These are phyloP conservation scores for Scortum barcoo DNA, from an alignment of 2,113 vertebrate genomes.

Conservation along the genomic window DNA sequence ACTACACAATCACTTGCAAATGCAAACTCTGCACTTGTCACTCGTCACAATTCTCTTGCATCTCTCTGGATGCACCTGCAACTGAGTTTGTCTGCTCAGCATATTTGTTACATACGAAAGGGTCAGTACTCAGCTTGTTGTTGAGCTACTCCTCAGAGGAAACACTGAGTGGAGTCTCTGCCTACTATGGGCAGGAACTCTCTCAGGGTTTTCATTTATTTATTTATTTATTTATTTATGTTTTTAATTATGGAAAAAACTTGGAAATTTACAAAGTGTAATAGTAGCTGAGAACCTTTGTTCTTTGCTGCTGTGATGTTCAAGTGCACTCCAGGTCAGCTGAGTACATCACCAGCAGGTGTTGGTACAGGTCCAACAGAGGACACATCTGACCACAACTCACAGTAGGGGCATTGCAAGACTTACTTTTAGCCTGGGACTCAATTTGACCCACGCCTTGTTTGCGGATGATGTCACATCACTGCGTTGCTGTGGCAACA, in stretches of 20 bases:
- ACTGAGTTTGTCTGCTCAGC: conserved; percentile 16
- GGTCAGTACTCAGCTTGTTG: background rate
- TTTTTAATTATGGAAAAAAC: background rate
- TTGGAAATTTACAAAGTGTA: too few species aligned
- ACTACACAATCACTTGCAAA: background rate
- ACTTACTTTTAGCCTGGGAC: background rate
- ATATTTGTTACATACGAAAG: background rate
- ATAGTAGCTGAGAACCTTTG: too few species aligned
- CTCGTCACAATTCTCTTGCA: background rate
- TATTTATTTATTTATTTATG: background rate
- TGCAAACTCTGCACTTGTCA: conserved; percentile 18
- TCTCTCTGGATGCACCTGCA: conserved; percentile 4
- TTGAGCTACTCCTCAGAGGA: background rate
- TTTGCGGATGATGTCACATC: too few species aligned
- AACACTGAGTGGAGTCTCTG: background rate
- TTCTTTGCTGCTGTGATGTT: background rate
- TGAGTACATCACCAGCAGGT: background rate
- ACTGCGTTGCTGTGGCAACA: too few species aligned
- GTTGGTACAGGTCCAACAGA: background rate
- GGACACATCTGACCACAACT: background rate
- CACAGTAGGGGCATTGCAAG: background rate
- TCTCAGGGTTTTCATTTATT: background rate
- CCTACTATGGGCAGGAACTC: too few species aligned
- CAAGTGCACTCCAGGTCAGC: too few species aligned
- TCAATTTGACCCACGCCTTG: background rate